Percentiles rank a stretch among this genome's conserved stretches.
Evolutionary conservation across 2,797 vertebrate species (phyloP).

Genomic region (Emydoidea blandingii): DNA sequence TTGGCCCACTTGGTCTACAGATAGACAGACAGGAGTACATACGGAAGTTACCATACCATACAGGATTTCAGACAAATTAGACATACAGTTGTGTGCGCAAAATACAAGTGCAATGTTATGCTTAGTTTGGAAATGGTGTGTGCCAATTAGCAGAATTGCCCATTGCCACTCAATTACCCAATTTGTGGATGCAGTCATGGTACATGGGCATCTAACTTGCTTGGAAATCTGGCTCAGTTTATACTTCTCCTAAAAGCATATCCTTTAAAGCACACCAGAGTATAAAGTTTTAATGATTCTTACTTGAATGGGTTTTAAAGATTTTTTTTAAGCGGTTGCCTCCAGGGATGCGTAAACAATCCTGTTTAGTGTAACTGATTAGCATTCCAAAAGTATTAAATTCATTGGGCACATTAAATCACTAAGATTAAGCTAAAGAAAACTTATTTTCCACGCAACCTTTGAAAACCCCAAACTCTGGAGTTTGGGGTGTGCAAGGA

Average conservation of each 20-base stretch:
- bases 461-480: neutral
- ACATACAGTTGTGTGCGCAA: neutral
- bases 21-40: neutral
- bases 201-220: neutral
- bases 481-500: neutral
- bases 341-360: neutral
- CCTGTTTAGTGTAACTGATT: neutral
- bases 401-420: neutral
- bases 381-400: neutral
- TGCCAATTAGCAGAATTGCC: neutral
- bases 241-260: neutral
- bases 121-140: accelerated
- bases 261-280: neutral
- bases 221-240: neutral
- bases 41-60: neutral
- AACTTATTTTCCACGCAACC: neutral
- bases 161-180: neutral
- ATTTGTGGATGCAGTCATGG: neutral
- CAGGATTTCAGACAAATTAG: neutral
- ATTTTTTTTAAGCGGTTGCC: neutral
- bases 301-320: neutral
- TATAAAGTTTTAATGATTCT: constrained; percentile 11
- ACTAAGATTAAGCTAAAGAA: neutral
- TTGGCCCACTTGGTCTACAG: neutral
- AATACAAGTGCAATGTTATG: neutral